Evolutionary conservation across 2,888 invertebrate species (phyloP).

Genomic region (Lingula anatina): DNA sequence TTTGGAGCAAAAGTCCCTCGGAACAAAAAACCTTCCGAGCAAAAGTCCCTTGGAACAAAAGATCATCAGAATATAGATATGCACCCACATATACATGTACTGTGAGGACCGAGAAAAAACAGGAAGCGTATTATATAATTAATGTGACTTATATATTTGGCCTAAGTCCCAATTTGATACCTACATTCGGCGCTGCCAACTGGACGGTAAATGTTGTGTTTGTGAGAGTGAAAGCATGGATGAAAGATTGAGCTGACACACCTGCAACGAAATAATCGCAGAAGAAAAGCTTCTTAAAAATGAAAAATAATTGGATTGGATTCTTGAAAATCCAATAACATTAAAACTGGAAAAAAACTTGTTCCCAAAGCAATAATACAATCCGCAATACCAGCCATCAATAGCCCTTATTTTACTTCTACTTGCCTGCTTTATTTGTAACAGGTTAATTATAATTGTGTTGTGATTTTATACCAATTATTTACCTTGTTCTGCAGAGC

Average conservation of each 20-base stretch:
- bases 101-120: no score
- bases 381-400: background rate
- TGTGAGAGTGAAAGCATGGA: slow-evolving; percentile 52
- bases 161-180: slow-evolving; percentile 6
- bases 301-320: background rate
- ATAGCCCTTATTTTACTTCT: no score
- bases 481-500: slow-evolving; percentile 27
- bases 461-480: background rate
- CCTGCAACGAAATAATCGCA: slow-evolving; percentile 43
- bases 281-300: no score
- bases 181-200: slow-evolving; percentile 52
- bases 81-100: no score
- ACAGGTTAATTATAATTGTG: background rate
- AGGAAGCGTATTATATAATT: no score
- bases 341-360: background rate
- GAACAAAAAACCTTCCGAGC: no score
- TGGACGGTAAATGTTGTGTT: slow-evolving; percentile 53
- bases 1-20: no score
- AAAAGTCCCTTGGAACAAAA: no score
- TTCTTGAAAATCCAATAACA: background rate
- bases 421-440: background rate
- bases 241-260: slow-evolving; percentile 53
- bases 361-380: background rate
- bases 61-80: no score
- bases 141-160: no score